Conservation (phyloP, 2,113 vertebrate genomes). For the Cepphus grylle region DNA sequence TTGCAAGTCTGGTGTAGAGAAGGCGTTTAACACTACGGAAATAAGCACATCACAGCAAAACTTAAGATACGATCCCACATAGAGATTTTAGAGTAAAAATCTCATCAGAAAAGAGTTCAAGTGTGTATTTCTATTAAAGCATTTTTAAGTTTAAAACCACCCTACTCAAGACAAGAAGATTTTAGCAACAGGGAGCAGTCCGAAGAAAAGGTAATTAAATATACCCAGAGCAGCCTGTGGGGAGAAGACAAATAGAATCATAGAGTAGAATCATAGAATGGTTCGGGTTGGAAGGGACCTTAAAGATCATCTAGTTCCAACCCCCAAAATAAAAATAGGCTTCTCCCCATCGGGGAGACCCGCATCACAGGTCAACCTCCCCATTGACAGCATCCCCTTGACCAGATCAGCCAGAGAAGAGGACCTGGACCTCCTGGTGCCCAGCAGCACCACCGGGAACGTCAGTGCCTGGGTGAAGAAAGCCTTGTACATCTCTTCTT, state of each 20-base stretch:
- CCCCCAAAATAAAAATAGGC: background rate
- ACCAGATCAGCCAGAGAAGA: background rate
- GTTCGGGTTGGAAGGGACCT: too few relatives aligned
- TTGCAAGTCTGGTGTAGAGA: background rate
- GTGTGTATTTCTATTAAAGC: background rate
- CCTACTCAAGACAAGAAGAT: background rate
- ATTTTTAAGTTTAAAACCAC: background rate
- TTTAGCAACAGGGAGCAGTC: background rate
- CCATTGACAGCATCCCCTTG: rapidly evolving
- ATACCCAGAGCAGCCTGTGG: background rate
- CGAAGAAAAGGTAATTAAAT: background rate
- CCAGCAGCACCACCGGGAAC: background rate
- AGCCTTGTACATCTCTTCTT: background rate
- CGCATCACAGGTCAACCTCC: rapidly evolving
- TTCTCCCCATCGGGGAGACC: background rate
- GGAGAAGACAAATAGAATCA: background rate
- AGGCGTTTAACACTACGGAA: rapidly evolving
- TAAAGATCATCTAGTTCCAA: too few relatives aligned
- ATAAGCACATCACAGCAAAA: background rate
- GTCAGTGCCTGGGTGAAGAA: rapidly evolving
- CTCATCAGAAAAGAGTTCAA: background rate
- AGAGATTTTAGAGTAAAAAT: background rate
- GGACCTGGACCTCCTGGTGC: background rate
- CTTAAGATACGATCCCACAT: background rate
- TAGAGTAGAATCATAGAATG: too few relatives aligned